Base-by-base conservation (phyloP, 2,888 invertebrate genomes). In the Mimumesa dahlbomi region DNA sequence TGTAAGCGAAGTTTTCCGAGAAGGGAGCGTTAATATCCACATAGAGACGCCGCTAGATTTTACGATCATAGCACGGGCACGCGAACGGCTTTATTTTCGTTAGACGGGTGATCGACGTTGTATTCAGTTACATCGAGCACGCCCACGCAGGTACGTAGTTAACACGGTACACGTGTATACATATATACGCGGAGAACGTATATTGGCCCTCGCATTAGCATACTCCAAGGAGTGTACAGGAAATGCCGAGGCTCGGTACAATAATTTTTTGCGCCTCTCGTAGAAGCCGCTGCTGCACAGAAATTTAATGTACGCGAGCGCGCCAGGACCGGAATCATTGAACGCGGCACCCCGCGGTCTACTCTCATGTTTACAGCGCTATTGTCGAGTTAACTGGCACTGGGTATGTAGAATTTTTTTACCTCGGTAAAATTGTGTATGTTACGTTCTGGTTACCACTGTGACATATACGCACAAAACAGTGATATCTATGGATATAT, bases 161-260 rank as follows among this genome's bases (percentile, higher is more conserved):
- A 43, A 36, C 45, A 19, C 49, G 29, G 14, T 29, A 31, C 34
- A 61, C 36, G 36, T 31, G 22, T 22, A n/a, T 16, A 43, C 31
- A 40, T 16, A 46, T 34, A 21, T 9, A 21, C 2, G 29, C 18
- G 19, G n/a, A 38, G 21, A 22, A 13, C 53, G 52, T 57, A 61
- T 59, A 31, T 56, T 49, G 49, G 36, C 42, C 53, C 46, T 21
- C 16, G 52, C 58, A 75, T 75, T 75, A 75, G 67, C 75, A 75
- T 75, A 72, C 64, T 2, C 63, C 56, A 62, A 75, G 75, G 75
- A 72, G 75, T 72, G 75, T 67, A 75, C 75, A 75, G 75, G 75
- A 75, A 75, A 75, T 72, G 46, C 75, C 75, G 64, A 64, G 50
- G 46, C 61, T 49, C 21, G 52, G n/a, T 71, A 40, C 49, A 22